Percentiles rank a stretch among this genome's conserved stretches.
Conservation (phyloP, 1,140 invertebrate genomes). For the Nylanderia fulva region DNA sequence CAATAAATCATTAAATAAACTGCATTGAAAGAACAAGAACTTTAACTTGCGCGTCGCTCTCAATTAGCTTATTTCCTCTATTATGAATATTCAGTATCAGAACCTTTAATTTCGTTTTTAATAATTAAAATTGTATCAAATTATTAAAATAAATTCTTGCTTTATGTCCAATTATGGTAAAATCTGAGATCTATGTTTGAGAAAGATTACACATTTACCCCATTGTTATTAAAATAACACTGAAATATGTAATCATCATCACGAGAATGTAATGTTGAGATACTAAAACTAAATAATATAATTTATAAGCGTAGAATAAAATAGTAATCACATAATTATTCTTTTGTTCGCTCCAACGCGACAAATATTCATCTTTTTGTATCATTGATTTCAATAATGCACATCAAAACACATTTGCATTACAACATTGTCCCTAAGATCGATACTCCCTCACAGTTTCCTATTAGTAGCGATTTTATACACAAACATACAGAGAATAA, state of each 20-base stretch:
- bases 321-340: conserved; percentile 12
- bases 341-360: neutral
- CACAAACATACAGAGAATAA: conserved; percentile 26
- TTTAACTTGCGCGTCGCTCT: too few species aligned
- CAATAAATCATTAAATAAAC: too few species aligned
- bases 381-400: neutral
- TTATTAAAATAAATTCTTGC: neutral
- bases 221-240: neutral
- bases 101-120: neutral
- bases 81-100: too few species aligned
- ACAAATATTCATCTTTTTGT: neutral
- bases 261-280: neutral
- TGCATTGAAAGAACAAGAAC: too few species aligned
- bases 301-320: neutral
- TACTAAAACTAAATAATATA: neutral
- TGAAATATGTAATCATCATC: neutral
- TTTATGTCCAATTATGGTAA: neutral
- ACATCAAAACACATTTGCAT: neutral
- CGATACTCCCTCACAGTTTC: conserved; percentile 54
- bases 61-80: too few species aligned
- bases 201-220: neutral
- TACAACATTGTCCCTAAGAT: neutral
- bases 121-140: neutral
- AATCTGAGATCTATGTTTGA: neutral
- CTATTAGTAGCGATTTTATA: conserved; percentile 2